Base-by-base conservation (phyloP, 2,888 invertebrate species). In the Thymelicus lineola region DNA sequence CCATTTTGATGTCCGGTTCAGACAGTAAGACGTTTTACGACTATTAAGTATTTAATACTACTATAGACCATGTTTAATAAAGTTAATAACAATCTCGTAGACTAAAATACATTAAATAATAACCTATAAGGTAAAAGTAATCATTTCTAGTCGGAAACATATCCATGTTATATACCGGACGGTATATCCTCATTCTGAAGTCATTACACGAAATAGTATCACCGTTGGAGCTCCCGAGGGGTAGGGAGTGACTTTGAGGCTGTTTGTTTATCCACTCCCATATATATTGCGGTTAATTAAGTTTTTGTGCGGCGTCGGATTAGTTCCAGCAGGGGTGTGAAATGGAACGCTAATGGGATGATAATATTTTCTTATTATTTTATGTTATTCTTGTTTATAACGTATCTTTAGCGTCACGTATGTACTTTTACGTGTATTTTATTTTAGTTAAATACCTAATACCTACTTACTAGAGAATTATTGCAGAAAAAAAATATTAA, bases 121-220 rank as follows among this genome's bases (percentile, higher is more conserved):
- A 28, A 28, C 28, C 3, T 28, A 28, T 0, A 42, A 4, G 12
- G 12, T 42, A 12, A 12, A 0, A 42, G 12, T 12, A 20, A 20
- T 48, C 59, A n/a, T 12, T 60, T 66, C 60, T 17, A 66, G 66
- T 17, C 36, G 20, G n/a, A 20, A 66, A 38, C 0, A 1, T 20
- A 28, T 69, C 62, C 20, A 15, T 20, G 68, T 7, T 79, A 80
- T 86, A 85, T 87, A 89, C 87, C 86, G 85, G 86, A 85, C 83
- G 84, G 86, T 86, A 85, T 88, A 88, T 90, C 87, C 92, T 93
- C 92, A 93, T 93, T 92, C 88, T 89, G 91, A 86, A 93, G 91
- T 92, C 93, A 93, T 93, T 92, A 93, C 93, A 93, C 93, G 93
- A 88, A 92, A 91, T 90, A 91, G 92, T 92, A 92, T 91, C 91